phyloP scores from a whole-genome alignment of 2,888 invertebrate genomes.

The Trissoscelio sp. region DNA sequence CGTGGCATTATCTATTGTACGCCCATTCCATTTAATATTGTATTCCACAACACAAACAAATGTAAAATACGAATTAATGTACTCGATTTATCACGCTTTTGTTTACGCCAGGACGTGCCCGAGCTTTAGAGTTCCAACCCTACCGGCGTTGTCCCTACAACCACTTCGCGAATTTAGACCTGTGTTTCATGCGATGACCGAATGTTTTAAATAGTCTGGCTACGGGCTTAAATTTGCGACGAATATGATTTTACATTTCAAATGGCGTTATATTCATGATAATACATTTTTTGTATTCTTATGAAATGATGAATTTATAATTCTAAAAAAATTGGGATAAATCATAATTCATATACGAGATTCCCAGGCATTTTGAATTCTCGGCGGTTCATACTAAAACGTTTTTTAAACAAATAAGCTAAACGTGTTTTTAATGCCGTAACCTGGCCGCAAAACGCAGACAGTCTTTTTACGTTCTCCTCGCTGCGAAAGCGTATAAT shows the following conservation, averaged over 20 bases:
- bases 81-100: constrained; percentile 83
- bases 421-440: constrained; percentile 47
- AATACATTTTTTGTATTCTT: not conserved
- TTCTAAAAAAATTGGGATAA: not conserved
- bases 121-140: constrained; percentile 63
- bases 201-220: constrained; percentile 49
- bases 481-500: constrained; percentile 66
- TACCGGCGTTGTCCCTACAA: constrained; percentile 69
- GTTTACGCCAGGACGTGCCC: constrained; percentile 77
- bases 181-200: constrained; percentile 52
- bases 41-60: constrained; percentile 83
- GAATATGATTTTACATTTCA: not conserved
- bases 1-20: constrained; percentile 82
- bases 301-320: not conserved
- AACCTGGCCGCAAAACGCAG: constrained; percentile 52
- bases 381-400: constrained; percentile 6
- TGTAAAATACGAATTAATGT: constrained; percentile 84
- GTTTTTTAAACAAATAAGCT: constrained; percentile 48
- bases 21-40: constrained; percentile 83
- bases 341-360: constrained; percentile 2
- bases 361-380: constrained; percentile 18
- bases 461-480: constrained; percentile 39
- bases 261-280: not conserved
- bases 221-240: constrained; percentile 12
- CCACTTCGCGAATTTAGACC: constrained; percentile 75